phyloP scores from a whole-genome alignment of 2,888 invertebrate species.

The Linnaemya tessellans region DNA sequence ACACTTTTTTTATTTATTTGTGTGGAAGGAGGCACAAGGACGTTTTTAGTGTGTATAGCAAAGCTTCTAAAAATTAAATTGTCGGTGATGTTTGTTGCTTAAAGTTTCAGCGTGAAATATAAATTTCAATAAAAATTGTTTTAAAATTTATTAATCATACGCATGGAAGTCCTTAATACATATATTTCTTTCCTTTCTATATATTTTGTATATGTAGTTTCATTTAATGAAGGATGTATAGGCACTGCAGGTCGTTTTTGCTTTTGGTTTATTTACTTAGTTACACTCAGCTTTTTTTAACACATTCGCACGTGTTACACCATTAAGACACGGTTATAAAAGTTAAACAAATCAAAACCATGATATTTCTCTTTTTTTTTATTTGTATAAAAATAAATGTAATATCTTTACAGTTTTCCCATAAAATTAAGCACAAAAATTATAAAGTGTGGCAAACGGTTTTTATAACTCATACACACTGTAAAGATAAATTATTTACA shows the following conservation, averaged over 20 bases:
- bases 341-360: neutral
- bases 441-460: neutral
- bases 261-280: slow-evolving; percentile 38
- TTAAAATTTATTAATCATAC: neutral
- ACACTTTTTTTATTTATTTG: neutral
- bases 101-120: neutral
- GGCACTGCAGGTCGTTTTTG: slow-evolving; percentile 41
- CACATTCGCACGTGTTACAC: slow-evolving; percentile 12
- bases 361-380: neutral
- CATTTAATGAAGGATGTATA: neutral
- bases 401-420: neutral
- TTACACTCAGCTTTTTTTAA: slow-evolving; percentile 31
- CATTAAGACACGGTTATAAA: slow-evolving; percentile 4
- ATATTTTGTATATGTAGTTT: neutral
- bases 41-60: slow-evolving; percentile 51
- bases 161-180: neutral
- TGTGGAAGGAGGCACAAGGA: slow-evolving; percentile 67
- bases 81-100: slow-evolving; percentile 30
- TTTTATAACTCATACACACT: slow-evolving; percentile 54
- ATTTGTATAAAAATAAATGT: neutral
- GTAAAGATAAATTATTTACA: neutral
- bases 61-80: slow-evolving; percentile 6
- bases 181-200: neutral
- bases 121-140: neutral
- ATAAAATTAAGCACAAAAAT: neutral